Percentiles rank a stretch among this genome's conserved stretches.
Conservation (phyloP, 1,140 invertebrate genomes). For the Ceratoteleas bidentatus region DNA sequence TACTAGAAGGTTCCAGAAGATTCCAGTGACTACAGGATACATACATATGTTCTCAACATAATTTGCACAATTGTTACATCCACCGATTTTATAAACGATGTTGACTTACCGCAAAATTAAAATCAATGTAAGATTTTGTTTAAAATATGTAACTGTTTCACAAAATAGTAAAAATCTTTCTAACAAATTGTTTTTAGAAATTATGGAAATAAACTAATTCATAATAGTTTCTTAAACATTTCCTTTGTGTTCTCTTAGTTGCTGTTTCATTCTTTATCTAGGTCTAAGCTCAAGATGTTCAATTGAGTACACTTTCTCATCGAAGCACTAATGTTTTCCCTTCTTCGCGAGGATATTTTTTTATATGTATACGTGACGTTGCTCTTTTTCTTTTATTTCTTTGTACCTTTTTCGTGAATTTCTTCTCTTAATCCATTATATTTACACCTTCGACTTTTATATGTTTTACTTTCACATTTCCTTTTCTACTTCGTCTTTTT, state of each 20-base stretch:
- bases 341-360: constrained; percentile 32
- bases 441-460: constrained; percentile 18
- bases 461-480: constrained; percentile 45
- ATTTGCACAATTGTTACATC: no score
- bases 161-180: no score
- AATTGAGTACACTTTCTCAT: constrained; percentile 59
- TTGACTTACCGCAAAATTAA: no score
- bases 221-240: neutral
- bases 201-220: no score
- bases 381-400: constrained; percentile 35
- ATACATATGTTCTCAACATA: no score
- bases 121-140: no score
- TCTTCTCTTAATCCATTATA: constrained; percentile 9
- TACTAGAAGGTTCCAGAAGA: no score
- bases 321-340: constrained; percentile 38
- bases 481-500: constrained; percentile 3
- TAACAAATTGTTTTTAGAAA: no score
- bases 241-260: constrained; percentile 30
- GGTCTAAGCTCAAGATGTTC: constrained; percentile 24
- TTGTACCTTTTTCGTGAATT: constrained; percentile 20
- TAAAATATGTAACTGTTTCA: no score
- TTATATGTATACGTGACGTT: constrained; percentile 22
- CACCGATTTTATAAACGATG: no score
- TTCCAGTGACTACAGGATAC: no score
- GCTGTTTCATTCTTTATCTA: constrained; percentile 40